A percentile compares a stretch with the other conserved stretches of the same genome.
Conservation (phyloP, 2,113 vertebrate genomes). For the Pardalotus punctatus region DNA sequence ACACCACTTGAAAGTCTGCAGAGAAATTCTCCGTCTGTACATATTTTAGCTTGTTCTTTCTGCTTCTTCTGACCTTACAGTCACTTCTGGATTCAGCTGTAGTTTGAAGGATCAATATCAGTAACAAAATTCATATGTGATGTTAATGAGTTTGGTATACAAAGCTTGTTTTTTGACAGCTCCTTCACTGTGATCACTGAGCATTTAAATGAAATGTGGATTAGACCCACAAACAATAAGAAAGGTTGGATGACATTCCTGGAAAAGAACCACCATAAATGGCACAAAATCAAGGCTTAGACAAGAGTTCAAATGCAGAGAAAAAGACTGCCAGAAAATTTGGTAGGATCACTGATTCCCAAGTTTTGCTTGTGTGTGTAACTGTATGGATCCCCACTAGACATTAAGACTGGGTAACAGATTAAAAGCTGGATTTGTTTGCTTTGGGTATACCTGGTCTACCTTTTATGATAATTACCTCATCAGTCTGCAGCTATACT, state of each 20-base stretch:
- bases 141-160: not conserved
- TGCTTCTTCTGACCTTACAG: not conserved
- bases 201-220: not conserved
- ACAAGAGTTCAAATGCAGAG: not conserved
- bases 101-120: not conserved
- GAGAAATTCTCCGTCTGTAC: not conserved
- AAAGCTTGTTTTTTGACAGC: not conserved
- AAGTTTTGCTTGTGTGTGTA: fast-evolving
- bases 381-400: not conserved
- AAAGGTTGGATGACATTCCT: not conserved
- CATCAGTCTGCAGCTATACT: not conserved
- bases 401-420: not conserved
- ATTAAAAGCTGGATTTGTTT: not conserved
- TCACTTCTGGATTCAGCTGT: not conserved
- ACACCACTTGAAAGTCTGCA: not conserved
- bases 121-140: not conserved
- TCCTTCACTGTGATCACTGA: not conserved
- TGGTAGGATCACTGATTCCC: not conserved
- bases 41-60: not conserved
- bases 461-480: not conserved
- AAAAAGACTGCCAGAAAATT: not conserved
- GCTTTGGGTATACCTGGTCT: not conserved
- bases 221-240: not conserved
- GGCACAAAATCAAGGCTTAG: not conserved
- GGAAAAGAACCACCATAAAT: not conserved